Evolutionary conservation across 2,113 vertebrate genomes (phyloP).

Genomic region (Corvus cornix): DNA sequence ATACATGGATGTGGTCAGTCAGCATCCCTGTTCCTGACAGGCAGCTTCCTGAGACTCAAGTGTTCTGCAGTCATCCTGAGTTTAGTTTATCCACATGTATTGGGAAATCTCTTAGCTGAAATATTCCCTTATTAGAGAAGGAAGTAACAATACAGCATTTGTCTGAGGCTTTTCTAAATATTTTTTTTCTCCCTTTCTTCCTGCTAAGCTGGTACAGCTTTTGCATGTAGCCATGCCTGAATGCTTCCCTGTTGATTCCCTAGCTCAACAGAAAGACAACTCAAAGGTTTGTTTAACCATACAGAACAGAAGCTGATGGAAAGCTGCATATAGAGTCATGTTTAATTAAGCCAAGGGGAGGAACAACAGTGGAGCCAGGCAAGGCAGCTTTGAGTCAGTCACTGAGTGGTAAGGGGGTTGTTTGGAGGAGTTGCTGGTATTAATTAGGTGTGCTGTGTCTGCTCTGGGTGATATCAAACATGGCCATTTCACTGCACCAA

Average conservation of each 20-base stretch:
- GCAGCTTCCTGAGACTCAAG: slow-evolving; percentile 38
- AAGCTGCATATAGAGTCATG: background rate
- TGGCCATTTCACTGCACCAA: background rate
- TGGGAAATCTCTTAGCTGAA: slow-evolving; percentile 15
- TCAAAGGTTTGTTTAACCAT: background rate
- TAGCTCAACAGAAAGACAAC: background rate
- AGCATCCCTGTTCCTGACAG: background rate
- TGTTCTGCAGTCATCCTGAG: slow-evolving; percentile 18
- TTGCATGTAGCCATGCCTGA: background rate
- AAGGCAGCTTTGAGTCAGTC: background rate
- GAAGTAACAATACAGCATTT: background rate
- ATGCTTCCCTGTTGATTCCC: background rate
- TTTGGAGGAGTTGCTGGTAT: background rate
- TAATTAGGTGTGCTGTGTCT: background rate
- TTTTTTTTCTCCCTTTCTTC: background rate
- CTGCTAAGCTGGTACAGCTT: background rate
- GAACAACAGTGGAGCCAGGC: background rate
- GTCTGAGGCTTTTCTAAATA: background rate
- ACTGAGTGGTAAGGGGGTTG: background rate
- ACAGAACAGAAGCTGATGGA: background rate
- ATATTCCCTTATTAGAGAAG: background rate
- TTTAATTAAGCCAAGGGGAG: background rate
- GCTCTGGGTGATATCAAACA: background rate
- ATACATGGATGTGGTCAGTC: background rate
- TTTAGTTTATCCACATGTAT: slow-evolving; percentile 17